Evolutionary conservation across 2,113 vertebrate genomes (phyloP), one percentile per base, ranked within the genome.

Genomic region (Progne subis): DNA sequence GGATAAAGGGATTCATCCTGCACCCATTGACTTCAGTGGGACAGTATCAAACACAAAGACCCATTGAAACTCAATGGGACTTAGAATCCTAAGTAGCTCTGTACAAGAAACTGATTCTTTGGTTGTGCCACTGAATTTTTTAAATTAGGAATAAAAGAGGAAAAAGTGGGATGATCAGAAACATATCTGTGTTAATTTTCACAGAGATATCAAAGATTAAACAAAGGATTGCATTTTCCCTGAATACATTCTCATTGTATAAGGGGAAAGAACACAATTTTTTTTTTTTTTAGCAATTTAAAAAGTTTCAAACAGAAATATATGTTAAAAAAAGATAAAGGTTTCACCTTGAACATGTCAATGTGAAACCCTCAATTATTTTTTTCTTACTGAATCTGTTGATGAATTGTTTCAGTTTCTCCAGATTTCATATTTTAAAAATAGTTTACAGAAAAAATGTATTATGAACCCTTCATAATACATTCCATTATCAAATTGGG

Each of bases 1-100:
- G 74, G 69, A 95, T 90, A 97, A 95, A 94, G 75, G 70, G 91
- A 96, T 97, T 97, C 93, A 95, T 97, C 94, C 92, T 92, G 86
- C 83, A 89, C 93, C 15, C 94, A 53, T 5, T 95, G 96, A 91
- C 89, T 97, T 87, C 83, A 95, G 61, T 70, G 55, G 87, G 75
- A 94, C 84, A 61, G 84, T 69, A 92, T 85, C 67, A 94, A 95
- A 85, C 78, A 96, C 84, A 96, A 94, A 95, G 93, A 69, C 50
- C 94, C 87, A 96, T 95, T 96, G 93, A 96, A 96, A 85, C 47
- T 92, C 91, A 69, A 5, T 28, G 43, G 84, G 63, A 89, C 75
- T 93, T 77, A 76, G 93, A 91, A 91, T 96, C 78, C 67, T 91
- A 94, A 94, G 46, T 14, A 94, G 88, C 59, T 64, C 64, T 92